Evolutionary conservation across 2,797 vertebrate species (phyloP).

Genomic region (Calcarius lapponicus): DNA sequence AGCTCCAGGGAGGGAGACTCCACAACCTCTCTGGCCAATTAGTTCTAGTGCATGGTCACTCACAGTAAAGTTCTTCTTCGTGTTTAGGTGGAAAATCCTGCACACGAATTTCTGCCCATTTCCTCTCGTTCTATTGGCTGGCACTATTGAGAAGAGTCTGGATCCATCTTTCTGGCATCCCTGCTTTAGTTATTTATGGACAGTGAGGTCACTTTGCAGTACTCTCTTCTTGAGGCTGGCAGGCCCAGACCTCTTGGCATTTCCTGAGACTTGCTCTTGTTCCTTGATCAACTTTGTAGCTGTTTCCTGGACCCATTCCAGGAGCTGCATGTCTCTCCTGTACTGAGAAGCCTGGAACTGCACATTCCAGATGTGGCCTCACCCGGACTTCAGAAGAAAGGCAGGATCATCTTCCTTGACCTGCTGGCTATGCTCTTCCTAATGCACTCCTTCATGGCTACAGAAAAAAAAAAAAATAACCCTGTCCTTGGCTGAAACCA

Average conservation of each 20-base stretch:
- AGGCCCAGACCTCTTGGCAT: background rate
- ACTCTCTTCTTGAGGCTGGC: background rate
- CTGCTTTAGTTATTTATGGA: background rate
- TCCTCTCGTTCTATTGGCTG: background rate
- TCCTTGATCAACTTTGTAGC: background rate
- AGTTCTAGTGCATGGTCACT: background rate
- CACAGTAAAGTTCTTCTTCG: background rate
- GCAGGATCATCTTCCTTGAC: background rate
- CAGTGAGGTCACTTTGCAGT: background rate
- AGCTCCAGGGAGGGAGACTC: background rate
- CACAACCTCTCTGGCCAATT: background rate
- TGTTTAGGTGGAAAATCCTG: background rate
- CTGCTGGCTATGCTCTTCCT: background rate
- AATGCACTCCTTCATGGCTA: background rate
- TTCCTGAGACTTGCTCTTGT: background rate
- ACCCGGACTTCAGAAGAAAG: background rate
- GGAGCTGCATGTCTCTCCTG: background rate
- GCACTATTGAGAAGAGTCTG: accelerated
- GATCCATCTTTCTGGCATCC: background rate
- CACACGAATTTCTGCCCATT: background rate
- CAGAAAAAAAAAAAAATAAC: background rate
- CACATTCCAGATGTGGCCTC: background rate
- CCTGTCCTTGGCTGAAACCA: background rate
- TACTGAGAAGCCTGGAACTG: background rate
- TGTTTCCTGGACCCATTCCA: background rate